These are phyloP conservation scores for Rhopalosiphum nymphaeae DNA, from an alignment of 2,888 invertebrate genomes.

Conservation along the genomic window DNA sequence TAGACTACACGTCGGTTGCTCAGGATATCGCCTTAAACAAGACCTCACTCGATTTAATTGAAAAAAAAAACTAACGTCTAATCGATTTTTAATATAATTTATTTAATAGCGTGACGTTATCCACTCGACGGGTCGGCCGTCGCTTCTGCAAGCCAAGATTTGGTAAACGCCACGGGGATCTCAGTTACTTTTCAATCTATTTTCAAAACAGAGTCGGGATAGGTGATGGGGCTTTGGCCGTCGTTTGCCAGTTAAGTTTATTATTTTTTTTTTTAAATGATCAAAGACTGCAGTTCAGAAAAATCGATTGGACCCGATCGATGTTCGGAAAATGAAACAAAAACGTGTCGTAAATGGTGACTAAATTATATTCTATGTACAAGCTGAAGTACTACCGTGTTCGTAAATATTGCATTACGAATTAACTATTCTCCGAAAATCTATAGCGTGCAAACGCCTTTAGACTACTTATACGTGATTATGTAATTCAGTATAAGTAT, in stretches of 20 bases:
- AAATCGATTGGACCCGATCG: not conserved
- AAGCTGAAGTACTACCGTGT: not conserved
- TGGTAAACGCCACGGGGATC: not conserved
- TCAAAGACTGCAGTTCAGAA: not conserved
- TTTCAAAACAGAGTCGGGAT: not conserved
- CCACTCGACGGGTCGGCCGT: not conserved
- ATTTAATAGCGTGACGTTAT: not conserved
- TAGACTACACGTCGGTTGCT: not conserved
- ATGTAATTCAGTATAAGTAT: not conserved
- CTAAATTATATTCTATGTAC: not conserved
- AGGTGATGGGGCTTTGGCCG: not conserved
- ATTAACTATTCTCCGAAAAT: not conserved
- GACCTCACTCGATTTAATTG: not conserved
- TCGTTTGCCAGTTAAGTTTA: not conserved
- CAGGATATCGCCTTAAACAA: not conserved
- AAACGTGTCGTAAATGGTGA: not conserved
- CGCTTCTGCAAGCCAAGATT: not conserved
- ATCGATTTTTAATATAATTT: constrained; percentile 4
- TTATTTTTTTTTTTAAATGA: not conserved
- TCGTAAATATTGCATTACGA: not conserved
- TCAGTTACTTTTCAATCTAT: not conserved
- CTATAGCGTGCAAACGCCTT: not conserved
- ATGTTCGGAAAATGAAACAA: not conserved
- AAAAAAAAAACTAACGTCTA: not conserved
- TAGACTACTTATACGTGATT: not conserved